Base-by-base conservation (phyloP, 2,113 vertebrate species). In the Podilymbus podiceps region DNA sequence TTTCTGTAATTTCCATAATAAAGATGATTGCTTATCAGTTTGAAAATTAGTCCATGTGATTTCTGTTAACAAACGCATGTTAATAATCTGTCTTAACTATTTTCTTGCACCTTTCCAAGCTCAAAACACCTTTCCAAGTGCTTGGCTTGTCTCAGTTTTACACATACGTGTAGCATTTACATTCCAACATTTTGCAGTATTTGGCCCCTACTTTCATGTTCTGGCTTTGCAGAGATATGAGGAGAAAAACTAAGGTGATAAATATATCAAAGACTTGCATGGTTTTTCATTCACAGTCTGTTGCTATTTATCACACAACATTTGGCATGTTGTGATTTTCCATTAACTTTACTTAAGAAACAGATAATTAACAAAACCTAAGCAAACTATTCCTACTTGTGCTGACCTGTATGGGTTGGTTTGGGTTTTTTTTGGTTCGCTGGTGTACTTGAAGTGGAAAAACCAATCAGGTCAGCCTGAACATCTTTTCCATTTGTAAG, bases 231-330 rank as follows among this genome's bases (percentile, higher is more conserved):
- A 85, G 67, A 72, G 35, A 21, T 30, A 33, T 1, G 1, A 90
- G 9, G 42, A 46, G 11, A 78, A 18, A 75, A 85, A 50, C 5
- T 6, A 27, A n/a, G 19, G 5, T 33, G 30, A 67, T 17, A 38
- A 72, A 68, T 27, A 12, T 3, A 53, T 14, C 22, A 40, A 8
- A 24, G 14, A 49, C 33, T 16, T 33, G 5, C 23, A 23, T 19
- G 5, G 0, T 9, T 66, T 68, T 33, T 30, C 1, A 25, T 73
- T 62, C 22, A 44, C 15, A 13, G 0, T 17, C 5, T 46, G 5
- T 69, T 58, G 21, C 16, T 35, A 59, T 50, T 50, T 46, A 23
- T 46, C 11, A 9, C 3, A 7, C 15, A 55, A n/a, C 14, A 14
- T 31, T 31, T 1, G 1, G 2, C 3, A 47, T 20, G 27, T 21